Base-by-base conservation (phyloP, 1,140 invertebrate species). In the Centruroides sculpturatus region DNA sequence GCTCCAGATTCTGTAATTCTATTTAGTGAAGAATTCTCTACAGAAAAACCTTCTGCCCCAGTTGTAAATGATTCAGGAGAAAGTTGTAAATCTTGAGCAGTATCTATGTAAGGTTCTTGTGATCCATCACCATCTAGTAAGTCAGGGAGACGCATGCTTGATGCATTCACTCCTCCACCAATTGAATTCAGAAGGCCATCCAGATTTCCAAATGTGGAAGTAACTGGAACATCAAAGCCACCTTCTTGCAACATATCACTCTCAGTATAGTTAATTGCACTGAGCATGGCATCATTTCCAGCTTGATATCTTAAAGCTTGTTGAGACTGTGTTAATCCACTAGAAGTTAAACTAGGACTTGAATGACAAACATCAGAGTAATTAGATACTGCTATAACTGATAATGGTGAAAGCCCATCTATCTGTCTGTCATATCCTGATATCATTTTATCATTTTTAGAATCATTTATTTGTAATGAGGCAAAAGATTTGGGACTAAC, bases 101-200 rank as follows among this genome's bases (percentile, higher is more conserved):
- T 52, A 48, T 65, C 63, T 49, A 66, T 65, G 35, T 72, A 71
- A 4, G 71, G 64, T 41, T 74, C 83, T 69, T 82, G 82, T 54
- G 81, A 81, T 61, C 77, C 79, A 62, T 83, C 83, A 64, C 83
- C 82, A 74, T 85, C 84, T 72, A 85, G 84, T 67, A 85, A 73
- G 70, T 84, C 83, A n/a, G 73, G 83, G 81, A n/a, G 68, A 56
- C 13, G 68, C 67, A 49, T 69, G 60, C 12, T 66, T 61, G 53
- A 55, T 34, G 52, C 56, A 56, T 68, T 68, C 48, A 64, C 68
- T 57, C 64, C 60, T 34, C 62, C 61, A 59, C 65, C 67, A 7
- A 68, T 67, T 57, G 71, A 67, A n/a, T 69, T 69, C 6, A 75
- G 64, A 23, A 69, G 54, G 3, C 71, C 73, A 64, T 74, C 73